Base-by-base conservation (phyloP, 2,888 invertebrate species). In the Drosophila limbata region DNA sequence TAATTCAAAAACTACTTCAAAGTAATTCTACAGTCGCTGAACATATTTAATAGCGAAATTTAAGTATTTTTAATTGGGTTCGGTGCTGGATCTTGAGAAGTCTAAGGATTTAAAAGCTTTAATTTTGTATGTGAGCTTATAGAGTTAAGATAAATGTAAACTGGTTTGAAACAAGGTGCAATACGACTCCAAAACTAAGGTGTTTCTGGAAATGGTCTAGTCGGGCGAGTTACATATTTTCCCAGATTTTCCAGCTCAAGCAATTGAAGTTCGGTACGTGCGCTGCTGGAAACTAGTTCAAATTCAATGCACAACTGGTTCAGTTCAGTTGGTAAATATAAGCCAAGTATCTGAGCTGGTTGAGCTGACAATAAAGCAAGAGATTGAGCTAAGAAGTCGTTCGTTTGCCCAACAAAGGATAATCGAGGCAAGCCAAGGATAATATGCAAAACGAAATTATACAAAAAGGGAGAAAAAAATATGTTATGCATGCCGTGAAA, bases 401-500 rank as follows among this genome's bases (percentile, higher is more conserved):
- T 45, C 55, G 44, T 56, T 56, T 21, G 33, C 33, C 33, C 44
- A 56, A 56, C 55, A 56, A 56, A 44, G 55, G 44, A 56, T 56
- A 56, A 56, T 56, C 55, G 55, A 56, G 45, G 55, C 10, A 35
- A 48, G 37, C 48, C 37, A 37, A 25, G 39, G 39, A 59, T 45
- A 35, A 59, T 48, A 60, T 40, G 51, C 50, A 51, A 31, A 48
- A 28, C 31, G 39, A 57, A 59, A 60, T 60, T 56, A 56, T 45
- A 45, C 33, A 44, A 44, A 19, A 55, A 21, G 9, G 5, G 25
- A 1, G 5, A 25, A 5, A 25, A 6, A 25, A n/a, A n/a, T n/a
- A 39, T 31, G 13, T 17, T 15, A 25, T 33, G 31, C 31, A 33
- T 48, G 28, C 13, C 8, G 35, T 15, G 19, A 4, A 31, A 42